phyloP scores from a whole-genome alignment of 2,888 invertebrate species.

The Melanchra persicariae region DNA sequence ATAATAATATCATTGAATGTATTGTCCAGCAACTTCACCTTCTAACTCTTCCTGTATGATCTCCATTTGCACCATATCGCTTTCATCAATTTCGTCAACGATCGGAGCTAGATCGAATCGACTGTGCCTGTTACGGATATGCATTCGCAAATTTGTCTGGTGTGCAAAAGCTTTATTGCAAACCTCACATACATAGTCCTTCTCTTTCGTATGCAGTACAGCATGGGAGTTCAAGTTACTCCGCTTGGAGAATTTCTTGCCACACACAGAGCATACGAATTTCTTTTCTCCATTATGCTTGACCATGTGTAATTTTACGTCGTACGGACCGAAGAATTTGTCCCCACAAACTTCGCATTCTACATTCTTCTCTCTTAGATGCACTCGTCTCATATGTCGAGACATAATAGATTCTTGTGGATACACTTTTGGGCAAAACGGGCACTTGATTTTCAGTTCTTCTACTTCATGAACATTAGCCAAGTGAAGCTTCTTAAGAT shows the following conservation, averaged over 20 bases:
- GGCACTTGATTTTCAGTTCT: constrained; percentile 86
- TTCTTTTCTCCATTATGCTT: constrained; percentile 90
- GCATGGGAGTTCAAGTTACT: constrained; percentile 91
- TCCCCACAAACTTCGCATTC: constrained; percentile 87
- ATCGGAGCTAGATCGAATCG: constrained; percentile 57
- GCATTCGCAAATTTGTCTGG: constrained; percentile 81
- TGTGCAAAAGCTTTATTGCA: constrained; percentile 90
- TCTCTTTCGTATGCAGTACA: constrained; percentile 90
- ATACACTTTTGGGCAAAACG: constrained; percentile 86
- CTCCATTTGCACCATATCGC: constrained; percentile 78
- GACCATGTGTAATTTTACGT: constrained; percentile 88
- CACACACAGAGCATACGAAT: constrained; percentile 91
- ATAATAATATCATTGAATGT: constrained; percentile 59
- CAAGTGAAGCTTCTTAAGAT: constrained; percentile 84
- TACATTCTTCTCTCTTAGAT: constrained; percentile 87
- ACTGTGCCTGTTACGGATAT: constrained; percentile 77
- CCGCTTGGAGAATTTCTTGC: constrained; percentile 91
- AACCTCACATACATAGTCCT: constrained; percentile 86
- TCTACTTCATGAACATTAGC: constrained; percentile 86
- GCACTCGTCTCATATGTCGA: constrained; percentile 91
- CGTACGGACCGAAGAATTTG: constrained; percentile 85
- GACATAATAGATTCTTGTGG: constrained; percentile 91
- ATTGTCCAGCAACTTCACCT: constrained; percentile 70
- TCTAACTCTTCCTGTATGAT: constrained; percentile 78
- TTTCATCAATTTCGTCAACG: constrained; percentile 71